These are phyloP conservation scores for Micrasema minimum DNA, from an alignment of 1,140 invertebrate genomes.

Conservation along the genomic window DNA sequence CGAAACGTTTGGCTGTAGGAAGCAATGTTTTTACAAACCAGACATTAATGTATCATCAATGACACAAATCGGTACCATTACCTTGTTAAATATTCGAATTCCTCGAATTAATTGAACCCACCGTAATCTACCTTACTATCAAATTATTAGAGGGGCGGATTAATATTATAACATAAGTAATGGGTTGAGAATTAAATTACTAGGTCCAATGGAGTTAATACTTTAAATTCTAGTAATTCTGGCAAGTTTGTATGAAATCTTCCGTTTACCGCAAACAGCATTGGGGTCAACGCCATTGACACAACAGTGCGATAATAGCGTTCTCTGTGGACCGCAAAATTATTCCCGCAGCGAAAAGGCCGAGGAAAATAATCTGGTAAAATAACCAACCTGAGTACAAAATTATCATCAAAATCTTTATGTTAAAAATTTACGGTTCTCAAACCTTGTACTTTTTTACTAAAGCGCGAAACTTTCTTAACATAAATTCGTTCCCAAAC, in stretches of 20 bases:
- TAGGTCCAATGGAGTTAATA: not conserved
- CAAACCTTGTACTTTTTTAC: not conserved
- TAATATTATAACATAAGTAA: not conserved
- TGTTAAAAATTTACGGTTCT: not conserved
- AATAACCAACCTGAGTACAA: slow-evolving; percentile 1
- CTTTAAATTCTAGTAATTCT: not conserved
- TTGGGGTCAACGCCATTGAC: slow-evolving; percentile 38
- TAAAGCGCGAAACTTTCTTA: too few relatives aligned
- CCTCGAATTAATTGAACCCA: too few relatives aligned
- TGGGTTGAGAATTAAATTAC: not conserved
- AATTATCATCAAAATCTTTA: not conserved
- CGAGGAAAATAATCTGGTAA: not conserved
- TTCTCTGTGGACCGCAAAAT: slow-evolving; percentile 5
- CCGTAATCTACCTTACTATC: too few relatives aligned
- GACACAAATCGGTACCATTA: too few relatives aligned
- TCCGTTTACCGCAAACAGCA: slow-evolving; percentile 19
- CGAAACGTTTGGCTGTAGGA: too few relatives aligned
- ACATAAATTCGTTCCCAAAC: not conserved
- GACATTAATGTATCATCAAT: too few relatives aligned
- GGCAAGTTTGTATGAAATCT: not conserved
- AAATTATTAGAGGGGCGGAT: not conserved
- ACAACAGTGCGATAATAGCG: slow-evolving; percentile 26
- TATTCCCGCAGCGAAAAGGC: not conserved
- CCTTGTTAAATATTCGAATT: too few relatives aligned
- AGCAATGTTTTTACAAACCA: too few relatives aligned